These are phyloP conservation scores for Sarcophaga subvicina DNA, from an alignment of 2,888 invertebrate species.

Conservation along the genomic window DNA sequence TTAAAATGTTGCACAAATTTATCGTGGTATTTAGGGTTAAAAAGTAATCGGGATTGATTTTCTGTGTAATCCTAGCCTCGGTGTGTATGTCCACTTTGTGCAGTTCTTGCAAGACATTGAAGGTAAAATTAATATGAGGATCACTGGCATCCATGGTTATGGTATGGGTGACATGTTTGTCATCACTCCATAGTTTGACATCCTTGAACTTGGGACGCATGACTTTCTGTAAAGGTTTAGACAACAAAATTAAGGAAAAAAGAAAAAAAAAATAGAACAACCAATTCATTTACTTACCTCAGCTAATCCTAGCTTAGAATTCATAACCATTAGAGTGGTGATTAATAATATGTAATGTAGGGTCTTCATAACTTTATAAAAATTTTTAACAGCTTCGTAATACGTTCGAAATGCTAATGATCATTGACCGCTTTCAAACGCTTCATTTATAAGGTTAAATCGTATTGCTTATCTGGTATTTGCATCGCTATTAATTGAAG, in stretches of 20 bases:
- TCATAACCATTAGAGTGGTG: too few species aligned
- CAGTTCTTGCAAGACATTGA: conserved; percentile 75
- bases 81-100: conserved; percentile 75
- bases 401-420: too few species aligned
- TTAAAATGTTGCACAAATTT: conserved; percentile 76
- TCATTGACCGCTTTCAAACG: too few species aligned
- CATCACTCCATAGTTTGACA: conserved; percentile 77
- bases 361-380: too few species aligned
- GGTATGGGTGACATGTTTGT: conserved; percentile 74
- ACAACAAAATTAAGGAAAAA: too few species aligned
- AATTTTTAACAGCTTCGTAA: too few species aligned
- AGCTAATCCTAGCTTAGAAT: background rate
- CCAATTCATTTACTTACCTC: background rate
- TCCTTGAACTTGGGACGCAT: conserved; percentile 78
- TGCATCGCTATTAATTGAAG: too few species aligned
- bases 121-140: conserved; percentile 78
- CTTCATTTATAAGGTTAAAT: too few species aligned
- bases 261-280: background rate
- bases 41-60: conserved; percentile 74
- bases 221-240: conserved; percentile 74
- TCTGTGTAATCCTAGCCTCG: conserved; percentile 73
- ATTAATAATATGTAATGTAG: too few species aligned
- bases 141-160: conserved; percentile 75
- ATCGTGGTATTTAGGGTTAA: conserved; percentile 75
- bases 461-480: too few species aligned